Conservation (phyloP, 2,113 vertebrate species). For the Paradoxurus hermaphroditus region DNA sequence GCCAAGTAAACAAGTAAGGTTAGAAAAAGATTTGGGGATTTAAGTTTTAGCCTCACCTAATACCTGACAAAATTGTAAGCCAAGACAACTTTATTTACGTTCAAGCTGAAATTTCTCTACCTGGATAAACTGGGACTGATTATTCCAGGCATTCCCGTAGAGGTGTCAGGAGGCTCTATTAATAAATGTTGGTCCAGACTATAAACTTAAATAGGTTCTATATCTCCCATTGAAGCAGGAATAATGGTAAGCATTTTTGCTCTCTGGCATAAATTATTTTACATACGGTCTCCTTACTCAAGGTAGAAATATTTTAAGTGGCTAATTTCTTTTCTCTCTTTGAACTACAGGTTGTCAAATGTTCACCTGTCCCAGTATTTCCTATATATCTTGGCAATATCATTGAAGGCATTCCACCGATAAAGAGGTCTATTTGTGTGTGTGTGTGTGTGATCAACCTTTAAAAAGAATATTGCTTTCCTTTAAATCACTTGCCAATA, state of each 20-base stretch:
- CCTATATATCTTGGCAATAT: not conserved
- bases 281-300: not conserved
- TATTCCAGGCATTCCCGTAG: slow-evolving; percentile 3
- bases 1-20: slow-evolving; percentile 49
- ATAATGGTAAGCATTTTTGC: not conserved
- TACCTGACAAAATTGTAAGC: not conserved
- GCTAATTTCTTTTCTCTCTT: not conserved
- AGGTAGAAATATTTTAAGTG: slow-evolving; percentile 15
- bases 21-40: slow-evolving; percentile 40
- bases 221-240: not conserved
- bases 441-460: not conserved
- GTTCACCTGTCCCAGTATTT: not conserved
- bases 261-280: not conserved
- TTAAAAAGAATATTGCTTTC: not conserved
- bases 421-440: not conserved
- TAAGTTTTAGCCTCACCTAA: slow-evolving; percentile 38
- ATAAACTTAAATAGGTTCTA: not conserved
- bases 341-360: not conserved
- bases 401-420: not conserved
- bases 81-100: not conserved
- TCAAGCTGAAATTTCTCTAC: slow-evolving; percentile 43
- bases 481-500: slow-evolving; percentile 15
- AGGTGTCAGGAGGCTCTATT: not conserved
- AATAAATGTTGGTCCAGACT: not conserved
- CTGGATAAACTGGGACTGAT: slow-evolving; percentile 42